phyloP scores from a whole-genome alignment of 2,113 vertebrate genomes.

The Oostethus manadensis region DNA sequence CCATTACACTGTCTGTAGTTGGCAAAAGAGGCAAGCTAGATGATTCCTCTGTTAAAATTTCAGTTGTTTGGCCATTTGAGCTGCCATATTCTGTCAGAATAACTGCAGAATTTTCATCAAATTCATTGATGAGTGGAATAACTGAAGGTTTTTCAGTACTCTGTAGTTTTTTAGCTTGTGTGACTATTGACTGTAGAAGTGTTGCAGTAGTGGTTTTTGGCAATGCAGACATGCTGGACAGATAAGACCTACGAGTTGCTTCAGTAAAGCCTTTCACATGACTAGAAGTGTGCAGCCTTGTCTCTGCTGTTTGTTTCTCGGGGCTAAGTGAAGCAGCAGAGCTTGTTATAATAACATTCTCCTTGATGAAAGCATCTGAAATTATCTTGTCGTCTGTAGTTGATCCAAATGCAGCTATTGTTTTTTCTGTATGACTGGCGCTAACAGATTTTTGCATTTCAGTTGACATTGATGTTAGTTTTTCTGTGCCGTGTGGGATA shows the following conservation, averaged over 20 bases:
- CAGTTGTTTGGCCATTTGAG: conserved; percentile 6
- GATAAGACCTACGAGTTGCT: neutral
- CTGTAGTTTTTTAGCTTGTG: neutral
- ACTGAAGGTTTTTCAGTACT: conserved; percentile 7
- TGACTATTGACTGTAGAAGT: neutral
- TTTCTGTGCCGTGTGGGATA: conserved; percentile 10
- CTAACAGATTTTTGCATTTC: conserved; percentile 6
- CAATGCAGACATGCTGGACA: neutral
- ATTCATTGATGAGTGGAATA: conserved; percentile 7
- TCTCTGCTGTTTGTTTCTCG: conserved; percentile 3
- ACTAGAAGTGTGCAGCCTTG: neutral
- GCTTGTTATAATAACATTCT: neutral
- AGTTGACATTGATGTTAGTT: conserved; percentile 11
- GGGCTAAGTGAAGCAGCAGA: conserved; percentile 11
- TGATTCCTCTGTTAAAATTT: conserved; percentile 11
- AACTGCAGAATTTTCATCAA: neutral
- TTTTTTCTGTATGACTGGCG: neutral
- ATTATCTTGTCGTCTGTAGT: conserved; percentile 5
- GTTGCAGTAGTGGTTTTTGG: neutral
- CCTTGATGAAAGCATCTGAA: neutral
- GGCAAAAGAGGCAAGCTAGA: neutral
- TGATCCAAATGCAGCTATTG: neutral
- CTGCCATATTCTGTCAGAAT: neutral
- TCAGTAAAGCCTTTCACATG: conserved; percentile 1
- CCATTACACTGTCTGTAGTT: neutral